These are phyloP conservation scores for Dipus sagitta DNA, from an alignment of 2,797 vertebrate genomes.

Conservation along the genomic window DNA sequence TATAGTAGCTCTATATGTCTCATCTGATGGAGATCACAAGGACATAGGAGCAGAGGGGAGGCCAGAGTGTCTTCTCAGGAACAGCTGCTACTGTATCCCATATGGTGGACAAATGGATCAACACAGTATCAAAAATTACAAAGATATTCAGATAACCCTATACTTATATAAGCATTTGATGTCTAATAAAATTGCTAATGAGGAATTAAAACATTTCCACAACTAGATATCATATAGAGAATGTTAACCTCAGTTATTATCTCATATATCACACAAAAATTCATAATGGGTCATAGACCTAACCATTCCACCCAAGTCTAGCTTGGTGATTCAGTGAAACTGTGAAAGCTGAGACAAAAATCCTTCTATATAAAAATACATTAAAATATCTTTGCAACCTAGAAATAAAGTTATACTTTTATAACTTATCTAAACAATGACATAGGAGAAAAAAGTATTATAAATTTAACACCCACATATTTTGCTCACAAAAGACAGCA, in stretches of 20 bases:
- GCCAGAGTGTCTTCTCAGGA: neutral
- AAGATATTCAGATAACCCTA: neutral
- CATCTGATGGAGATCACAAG: neutral
- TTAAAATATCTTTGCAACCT: neutral
- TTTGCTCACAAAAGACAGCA: neutral
- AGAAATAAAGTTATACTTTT: neutral
- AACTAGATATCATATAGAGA: neutral
- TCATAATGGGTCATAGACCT: neutral
- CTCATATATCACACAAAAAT: neutral
- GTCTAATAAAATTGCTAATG: neutral
- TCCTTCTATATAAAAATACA: neutral
- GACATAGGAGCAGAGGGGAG: neutral
- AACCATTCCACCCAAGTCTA: neutral
- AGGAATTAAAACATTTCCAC: neutral
- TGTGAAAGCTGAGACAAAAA: neutral
- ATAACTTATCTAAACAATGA: neutral
- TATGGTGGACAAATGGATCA: neutral
- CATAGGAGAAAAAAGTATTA: neutral
- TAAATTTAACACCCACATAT: neutral
- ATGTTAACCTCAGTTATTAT: neutral
- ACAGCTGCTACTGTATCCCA: neutral
- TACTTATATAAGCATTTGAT: neutral
- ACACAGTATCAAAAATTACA: neutral
- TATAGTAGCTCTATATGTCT: neutral
- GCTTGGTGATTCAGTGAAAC: neutral